Base-by-base conservation (phyloP, 2,113 vertebrate species). In the Abramis brama region DNA sequence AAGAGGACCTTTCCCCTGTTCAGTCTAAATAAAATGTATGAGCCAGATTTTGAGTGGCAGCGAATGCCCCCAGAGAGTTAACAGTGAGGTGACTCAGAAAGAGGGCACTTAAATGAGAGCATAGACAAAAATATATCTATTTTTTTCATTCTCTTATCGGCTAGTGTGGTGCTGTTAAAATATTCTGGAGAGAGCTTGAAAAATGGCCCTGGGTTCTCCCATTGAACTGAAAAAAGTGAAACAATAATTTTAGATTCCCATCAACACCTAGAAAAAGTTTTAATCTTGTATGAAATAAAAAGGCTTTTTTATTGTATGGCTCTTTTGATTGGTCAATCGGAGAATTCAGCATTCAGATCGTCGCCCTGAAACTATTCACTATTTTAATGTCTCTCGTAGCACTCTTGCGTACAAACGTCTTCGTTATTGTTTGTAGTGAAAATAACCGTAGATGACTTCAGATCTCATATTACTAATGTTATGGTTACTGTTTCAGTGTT, bases 81-180 rank as follows among this genome's bases (percentile, higher is more conserved):
- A 94, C 92, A 90, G 93, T 92, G 94, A 93, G 92, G 93, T 89
- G 92, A 91, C 94, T 94, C 91, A 87, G 91, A 91, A 79, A 89
- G 86, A 90, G 86, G 86, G 92, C 93, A 94, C 93, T 92, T 94
- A 92, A 94, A 94, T 94, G 93, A 94, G 93, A 94, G 90, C 92
- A 91, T 86, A 91, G 90, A 88, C 86, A 86, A 91, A 91, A 92
- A 93, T 93, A 90, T 92, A 93, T 87, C 93, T 91, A 93, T 93
- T 93, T 94, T 94, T 94, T 90, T 86, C 90, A 89, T 92, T 92
- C 88, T 85, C 90, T 92, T 94, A 93, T 94, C 89, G 89, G 91
- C 90, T 90, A 88, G 86, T 88, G 75, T 88, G 88, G 88, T 90
- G 90, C 91, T 86, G 84, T 90, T 87, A 88, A 93, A 93, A 94